Percentiles rank a stretch among this genome's conserved stretches.
Conservation (phyloP, 2,797 vertebrate species). For the Erithacus rubecula region DNA sequence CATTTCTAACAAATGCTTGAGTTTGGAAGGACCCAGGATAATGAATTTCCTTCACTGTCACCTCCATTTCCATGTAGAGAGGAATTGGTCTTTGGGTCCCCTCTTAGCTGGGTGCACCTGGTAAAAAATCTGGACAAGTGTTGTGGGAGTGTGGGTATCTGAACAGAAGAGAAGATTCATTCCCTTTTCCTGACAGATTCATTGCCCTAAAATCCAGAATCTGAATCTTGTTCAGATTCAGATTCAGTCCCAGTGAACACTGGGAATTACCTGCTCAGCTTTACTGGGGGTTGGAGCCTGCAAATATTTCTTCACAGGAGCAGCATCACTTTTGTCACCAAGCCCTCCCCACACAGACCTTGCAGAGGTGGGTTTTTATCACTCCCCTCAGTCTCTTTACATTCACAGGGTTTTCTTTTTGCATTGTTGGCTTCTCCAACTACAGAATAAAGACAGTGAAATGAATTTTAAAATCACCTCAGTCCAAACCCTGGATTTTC, state of each 20-base stretch:
- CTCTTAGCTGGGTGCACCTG: not conserved
- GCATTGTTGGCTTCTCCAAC: not conserved
- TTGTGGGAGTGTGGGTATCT: too few species aligned
- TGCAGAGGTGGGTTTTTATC: not conserved
- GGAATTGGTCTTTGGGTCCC: not conserved
- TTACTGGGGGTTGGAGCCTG: not conserved
- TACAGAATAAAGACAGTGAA: not conserved
- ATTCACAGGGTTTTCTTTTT: not conserved
- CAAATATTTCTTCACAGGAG: not conserved
- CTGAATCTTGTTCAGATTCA: too few species aligned
- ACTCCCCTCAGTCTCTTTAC: not conserved
- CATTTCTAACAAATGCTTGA: not conserved
- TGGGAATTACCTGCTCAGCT: not conserved
- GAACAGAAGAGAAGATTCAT: too few species aligned
- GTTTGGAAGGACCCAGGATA: not conserved
- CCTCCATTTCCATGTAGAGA: fast-evolving
- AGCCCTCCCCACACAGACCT: not conserved
- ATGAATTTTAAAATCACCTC: not conserved
- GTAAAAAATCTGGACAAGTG: too few species aligned
- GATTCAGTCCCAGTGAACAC: too few species aligned
- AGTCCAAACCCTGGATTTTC: not conserved
- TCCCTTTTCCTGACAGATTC: too few species aligned
- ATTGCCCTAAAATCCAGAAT: too few species aligned
- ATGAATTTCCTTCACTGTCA: not conserved
- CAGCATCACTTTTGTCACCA: not conserved